Conservation (phyloP, 2,797 vertebrate species). For the Gymnothorax javanicus region DNA sequence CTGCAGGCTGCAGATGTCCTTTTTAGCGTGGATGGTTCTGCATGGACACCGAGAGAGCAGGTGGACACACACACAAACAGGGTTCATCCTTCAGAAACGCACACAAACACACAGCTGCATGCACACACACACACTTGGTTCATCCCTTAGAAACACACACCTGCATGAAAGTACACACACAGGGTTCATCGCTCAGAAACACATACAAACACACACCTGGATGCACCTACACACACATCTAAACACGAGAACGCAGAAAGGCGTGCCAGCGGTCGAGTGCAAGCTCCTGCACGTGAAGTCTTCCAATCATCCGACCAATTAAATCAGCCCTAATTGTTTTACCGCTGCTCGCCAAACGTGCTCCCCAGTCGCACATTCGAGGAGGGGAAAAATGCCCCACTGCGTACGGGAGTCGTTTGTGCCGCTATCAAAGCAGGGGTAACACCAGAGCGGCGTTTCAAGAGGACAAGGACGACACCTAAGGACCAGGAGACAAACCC, state of each 20-base stretch:
- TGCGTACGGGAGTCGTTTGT: background rate
- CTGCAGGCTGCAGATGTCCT: too few species aligned
- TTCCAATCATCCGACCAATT: background rate
- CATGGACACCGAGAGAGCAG: too few species aligned
- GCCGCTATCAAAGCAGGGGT: background rate
- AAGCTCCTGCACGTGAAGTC: background rate
- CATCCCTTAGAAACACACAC: background rate
- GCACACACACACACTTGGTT: background rate
- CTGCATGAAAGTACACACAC: background rate
- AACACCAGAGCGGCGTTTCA: background rate
- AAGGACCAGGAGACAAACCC: background rate
- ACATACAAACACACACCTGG: background rate
- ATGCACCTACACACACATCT: too few species aligned
- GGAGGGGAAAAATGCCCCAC: background rate
- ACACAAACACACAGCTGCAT: conserved; percentile 20
- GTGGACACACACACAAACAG: background rate
- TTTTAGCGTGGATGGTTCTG: conserved; percentile 95
- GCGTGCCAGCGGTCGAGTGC: background rate
- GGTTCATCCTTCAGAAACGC: background rate
- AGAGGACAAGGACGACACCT: background rate
- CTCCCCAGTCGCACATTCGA: background rate
- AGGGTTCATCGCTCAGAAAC: background rate
- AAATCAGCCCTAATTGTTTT: conserved; percentile 2
- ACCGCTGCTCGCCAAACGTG: background rate
- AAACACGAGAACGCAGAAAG: background rate